Evolutionary conservation across 1,140 invertebrate genomes (phyloP).

Genomic region (Pseudomyrmex gracilis): DNA sequence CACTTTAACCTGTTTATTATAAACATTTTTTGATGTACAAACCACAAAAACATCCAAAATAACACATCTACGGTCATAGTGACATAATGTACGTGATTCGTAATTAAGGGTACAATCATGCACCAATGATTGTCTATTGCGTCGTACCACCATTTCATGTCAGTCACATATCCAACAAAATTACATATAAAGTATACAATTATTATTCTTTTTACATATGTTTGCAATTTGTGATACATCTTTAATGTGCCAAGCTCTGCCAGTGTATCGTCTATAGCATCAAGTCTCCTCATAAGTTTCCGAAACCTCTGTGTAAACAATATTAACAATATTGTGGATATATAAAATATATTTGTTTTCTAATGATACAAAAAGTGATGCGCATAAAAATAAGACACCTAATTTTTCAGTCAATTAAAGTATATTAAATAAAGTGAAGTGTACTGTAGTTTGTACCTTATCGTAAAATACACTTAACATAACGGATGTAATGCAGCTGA

Average conservation of each 20-base stretch:
- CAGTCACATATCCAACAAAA: no score
- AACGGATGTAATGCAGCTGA: no score
- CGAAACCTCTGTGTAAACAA: constrained; percentile 14
- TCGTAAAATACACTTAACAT: no score
- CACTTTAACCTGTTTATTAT: no score
- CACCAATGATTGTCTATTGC: no score
- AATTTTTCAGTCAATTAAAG: not conserved
- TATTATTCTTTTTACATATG: not conserved
- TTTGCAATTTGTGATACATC: constrained; percentile 12
- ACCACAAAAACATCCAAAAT: no score
- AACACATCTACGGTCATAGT: no score
- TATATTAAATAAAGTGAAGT: not conserved
- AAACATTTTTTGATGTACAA: no score
- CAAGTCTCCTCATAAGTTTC: not conserved
- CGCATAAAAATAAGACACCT: not conserved
- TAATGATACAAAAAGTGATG: not conserved
- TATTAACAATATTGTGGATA: not conserved
- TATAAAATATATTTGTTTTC: not conserved
- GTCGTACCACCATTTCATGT: no score
- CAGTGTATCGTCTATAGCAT: constrained; percentile 19
- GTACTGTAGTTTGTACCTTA: no score
- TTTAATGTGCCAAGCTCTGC: not conserved
- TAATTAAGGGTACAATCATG: no score
- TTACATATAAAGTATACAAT: not conserved
- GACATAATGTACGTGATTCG: no score